Evolutionary conservation across 2,888 invertebrate species (phyloP), one percentile per base, ranked within the genome.

Genomic region (Trichacis sp.): DNA sequence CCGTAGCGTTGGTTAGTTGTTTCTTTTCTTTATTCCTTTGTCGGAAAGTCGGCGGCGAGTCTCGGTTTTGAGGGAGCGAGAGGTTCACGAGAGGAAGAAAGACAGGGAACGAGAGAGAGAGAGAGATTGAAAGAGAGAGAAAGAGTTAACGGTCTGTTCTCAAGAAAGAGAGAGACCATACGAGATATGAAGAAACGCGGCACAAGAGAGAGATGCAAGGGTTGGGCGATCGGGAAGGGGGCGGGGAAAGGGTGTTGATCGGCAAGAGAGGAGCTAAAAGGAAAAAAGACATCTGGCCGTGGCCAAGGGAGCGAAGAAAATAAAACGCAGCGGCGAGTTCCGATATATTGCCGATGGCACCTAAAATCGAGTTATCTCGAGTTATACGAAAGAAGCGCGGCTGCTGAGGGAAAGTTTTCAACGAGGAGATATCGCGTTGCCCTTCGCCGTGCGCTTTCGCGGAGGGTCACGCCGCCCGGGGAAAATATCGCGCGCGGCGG

Each of bases 21-120:
- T 82, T 81, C 81, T 81, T 82, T 82, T 82, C 81, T 82, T 82
- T 80, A 80, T 81, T 81, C 81, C 82, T 81, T 82, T 82, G 81
- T 82, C 81, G 81, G 81, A 80, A 82, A 81, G 81, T 82, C 79
- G 81, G 81, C 80, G 79, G 78, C 80, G 78, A 80, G 79, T 79
- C 80, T 81, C 78, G 77, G 77, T 81, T 81, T 76, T 78, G 72
- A 70, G 75, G 68, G 24, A 24, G 66, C 51, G 54, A 56, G 69
- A 67, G 65, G 61, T 67, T 47, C 33, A 60, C 52, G 58, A 55
- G 46, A 46, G 40, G 65, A 58, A 59, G 53, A 53, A 52, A 59
- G 30, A n/a, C n/a, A n/a, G n/a, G n/a, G n/a, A 18, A 11, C 55
- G 56, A 48, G 47, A 56, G 29, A 49, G n/a, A n/a, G n/a, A n/a